A percentile compares a stretch with the other conserved stretches of the same genome.
These are phyloP conservation scores for Gadopsis marmoratus DNA, from an alignment of 2,797 vertebrate species.

Conservation along the genomic window DNA sequence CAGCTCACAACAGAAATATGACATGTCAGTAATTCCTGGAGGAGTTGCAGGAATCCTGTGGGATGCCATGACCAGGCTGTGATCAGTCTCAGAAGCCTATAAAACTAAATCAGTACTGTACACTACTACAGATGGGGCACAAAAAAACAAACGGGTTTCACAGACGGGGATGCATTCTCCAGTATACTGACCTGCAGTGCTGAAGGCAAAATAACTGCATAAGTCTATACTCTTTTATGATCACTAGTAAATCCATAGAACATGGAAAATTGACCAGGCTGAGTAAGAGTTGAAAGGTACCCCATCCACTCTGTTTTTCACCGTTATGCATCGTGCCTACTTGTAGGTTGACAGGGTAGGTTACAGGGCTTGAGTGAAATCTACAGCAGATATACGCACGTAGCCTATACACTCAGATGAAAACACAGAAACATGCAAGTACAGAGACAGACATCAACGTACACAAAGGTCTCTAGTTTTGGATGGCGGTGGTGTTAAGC, in stretches of 20 bases:
- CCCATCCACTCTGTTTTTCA: not conserved
- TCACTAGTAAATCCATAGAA: not conserved
- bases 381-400: not conserved
- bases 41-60: slow-evolving; percentile 14
- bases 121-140: not conserved
- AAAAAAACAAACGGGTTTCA: not conserved
- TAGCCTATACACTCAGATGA: not conserved
- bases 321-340: slow-evolving; percentile 41
- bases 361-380: not conserved
- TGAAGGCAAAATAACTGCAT: not conserved
- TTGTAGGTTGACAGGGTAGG: not conserved
- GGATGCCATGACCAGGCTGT: slow-evolving; percentile 3
- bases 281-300: slow-evolving; percentile 10
- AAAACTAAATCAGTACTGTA: not conserved
- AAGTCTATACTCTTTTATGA: not conserved
- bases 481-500: not conserved
- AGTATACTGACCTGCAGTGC: not conserved
- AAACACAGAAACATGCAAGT: slow-evolving; percentile 3
- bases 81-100: not conserved
- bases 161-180: slow-evolving; percentile 1
- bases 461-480: not conserved
- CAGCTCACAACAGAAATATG: slow-evolving; percentile 20
- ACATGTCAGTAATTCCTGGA: slow-evolving; percentile 4
- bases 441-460: not conserved
- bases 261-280: slow-evolving; percentile 5